Conservation (phyloP, 37 sponge, comb jelly and placozoan genomes). For the Hexactinellida sp. region DNA sequence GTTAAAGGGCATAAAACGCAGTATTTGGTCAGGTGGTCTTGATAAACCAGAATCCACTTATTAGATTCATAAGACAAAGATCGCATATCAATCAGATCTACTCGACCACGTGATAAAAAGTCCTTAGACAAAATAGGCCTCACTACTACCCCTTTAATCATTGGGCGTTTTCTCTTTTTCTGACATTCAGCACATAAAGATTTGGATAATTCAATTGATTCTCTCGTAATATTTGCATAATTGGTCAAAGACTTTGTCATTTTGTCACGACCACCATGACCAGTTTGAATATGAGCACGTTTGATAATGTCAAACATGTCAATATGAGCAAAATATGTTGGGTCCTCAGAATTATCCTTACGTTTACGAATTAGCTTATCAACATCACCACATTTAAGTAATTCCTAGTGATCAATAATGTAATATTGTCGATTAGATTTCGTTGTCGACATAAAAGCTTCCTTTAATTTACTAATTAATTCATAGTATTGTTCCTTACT, state of each 20-base stretch:
- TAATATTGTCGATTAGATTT: no score
- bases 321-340: no score
- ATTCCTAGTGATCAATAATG: no score
- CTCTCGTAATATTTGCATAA: no score
- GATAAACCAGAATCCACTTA: conserved; percentile 9
- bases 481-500: no score
- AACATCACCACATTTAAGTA: no score
- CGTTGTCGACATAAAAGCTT: no score
- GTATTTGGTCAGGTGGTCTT: not conserved
- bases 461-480: no score
- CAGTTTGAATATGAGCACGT: not conserved
- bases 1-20: conserved; percentile 6
- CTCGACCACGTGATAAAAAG: not conserved
- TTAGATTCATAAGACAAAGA: conserved; percentile 11
- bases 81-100: not conserved
- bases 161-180: not conserved
- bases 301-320: not conserved
- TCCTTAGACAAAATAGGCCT: not conserved
- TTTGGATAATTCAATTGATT: not conserved
- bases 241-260: no score
- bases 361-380: no score
- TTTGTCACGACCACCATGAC: no score
- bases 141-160: not conserved
- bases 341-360: no score
- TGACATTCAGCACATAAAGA: not conserved